phyloP scores from a whole-genome alignment of 1,140 invertebrate species.

The Orius insidiosus region DNA sequence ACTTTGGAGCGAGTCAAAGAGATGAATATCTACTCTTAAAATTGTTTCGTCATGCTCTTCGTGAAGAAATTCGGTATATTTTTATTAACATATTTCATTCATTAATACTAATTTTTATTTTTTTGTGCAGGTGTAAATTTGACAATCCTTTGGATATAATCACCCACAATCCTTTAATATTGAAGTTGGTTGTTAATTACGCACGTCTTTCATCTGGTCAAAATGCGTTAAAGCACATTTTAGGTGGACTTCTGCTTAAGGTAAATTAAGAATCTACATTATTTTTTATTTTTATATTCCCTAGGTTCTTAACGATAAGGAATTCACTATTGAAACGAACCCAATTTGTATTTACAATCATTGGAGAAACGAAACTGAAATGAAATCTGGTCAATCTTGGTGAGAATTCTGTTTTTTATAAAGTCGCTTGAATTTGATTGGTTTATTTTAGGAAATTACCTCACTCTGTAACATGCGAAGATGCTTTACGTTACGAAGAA shows the following conservation, averaged over 20 bases:
- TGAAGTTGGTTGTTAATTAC: slow-evolving; percentile 63
- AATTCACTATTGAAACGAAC: slow-evolving; percentile 56
- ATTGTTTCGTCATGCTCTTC: slow-evolving; percentile 49
- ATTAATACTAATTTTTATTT: not conserved
- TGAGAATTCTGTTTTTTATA: slow-evolving; percentile 6
- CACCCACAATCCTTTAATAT: slow-evolving; percentile 52
- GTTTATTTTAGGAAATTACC: slow-evolving; percentile 39
- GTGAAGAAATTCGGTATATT: slow-evolving; percentile 49
- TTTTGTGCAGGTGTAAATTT: slow-evolving; percentile 42
- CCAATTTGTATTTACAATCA: slow-evolving; percentile 65
- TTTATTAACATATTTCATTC: slow-evolving; percentile 1
- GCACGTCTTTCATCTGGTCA: slow-evolving; percentile 51
- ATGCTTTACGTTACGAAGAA: slow-evolving; percentile 52
- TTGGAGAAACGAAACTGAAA: slow-evolving; percentile 64
- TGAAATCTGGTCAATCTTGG: slow-evolving; percentile 42
- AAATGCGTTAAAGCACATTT: slow-evolving; percentile 45
- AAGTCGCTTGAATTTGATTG: slow-evolving; percentile 1
- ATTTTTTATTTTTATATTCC: slow-evolving; percentile 20
- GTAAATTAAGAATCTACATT: slow-evolving; percentile 1
- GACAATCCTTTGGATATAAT: slow-evolving; percentile 57
- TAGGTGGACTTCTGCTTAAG: slow-evolving; percentile 45
- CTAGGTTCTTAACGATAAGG: slow-evolving; percentile 47
- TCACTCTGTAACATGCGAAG: slow-evolving; percentile 46
- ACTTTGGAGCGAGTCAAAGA: slow-evolving; percentile 58
- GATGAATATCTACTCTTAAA: slow-evolving; percentile 64